phyloP scores from a whole-genome alignment of 1,140 invertebrate genomes.

The Brachionus paranguensis region DNA sequence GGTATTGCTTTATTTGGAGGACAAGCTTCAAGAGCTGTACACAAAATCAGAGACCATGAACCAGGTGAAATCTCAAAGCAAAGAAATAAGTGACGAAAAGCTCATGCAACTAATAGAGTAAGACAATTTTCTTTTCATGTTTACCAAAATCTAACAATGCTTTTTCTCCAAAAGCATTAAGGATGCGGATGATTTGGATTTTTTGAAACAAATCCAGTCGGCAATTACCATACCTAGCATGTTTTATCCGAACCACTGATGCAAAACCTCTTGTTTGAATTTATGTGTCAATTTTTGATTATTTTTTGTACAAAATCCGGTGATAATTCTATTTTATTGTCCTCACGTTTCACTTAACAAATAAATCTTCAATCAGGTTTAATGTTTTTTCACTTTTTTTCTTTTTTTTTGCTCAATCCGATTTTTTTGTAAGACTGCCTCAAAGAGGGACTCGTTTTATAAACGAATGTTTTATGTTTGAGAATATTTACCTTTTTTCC shows the following conservation, averaged over 20 bases:
- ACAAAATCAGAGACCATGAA: slow-evolving; percentile 19
- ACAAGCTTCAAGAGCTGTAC: slow-evolving; percentile 24
- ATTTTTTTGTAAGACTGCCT: neutral
- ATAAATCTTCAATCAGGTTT: neutral
- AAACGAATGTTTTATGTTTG: neutral
- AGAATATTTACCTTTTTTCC: neutral
- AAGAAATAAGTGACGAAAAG: slow-evolving; percentile 17
- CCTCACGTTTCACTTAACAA: neutral
- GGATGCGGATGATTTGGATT: neutral
- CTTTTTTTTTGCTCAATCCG: neutral
- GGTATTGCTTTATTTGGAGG: slow-evolving; percentile 26
- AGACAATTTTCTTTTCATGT: neutral
- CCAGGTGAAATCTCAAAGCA: neutral
- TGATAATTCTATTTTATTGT: slow-evolving; percentile 9
- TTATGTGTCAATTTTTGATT: neutral
- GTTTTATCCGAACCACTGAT: neutral
- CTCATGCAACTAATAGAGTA: slow-evolving; percentile 18
- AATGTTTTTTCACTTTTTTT: neutral
- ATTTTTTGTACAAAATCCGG: slow-evolving; percentile 25
- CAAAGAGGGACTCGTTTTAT: neutral
- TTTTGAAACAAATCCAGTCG: slow-evolving; percentile 7
- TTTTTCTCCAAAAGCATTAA: neutral
- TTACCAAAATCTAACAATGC: neutral
- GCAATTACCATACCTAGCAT: slow-evolving; percentile 12
- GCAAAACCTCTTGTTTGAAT: neutral